Base-by-base conservation (phyloP, 2,113 vertebrate genomes). In the Aramus guarauna region DNA sequence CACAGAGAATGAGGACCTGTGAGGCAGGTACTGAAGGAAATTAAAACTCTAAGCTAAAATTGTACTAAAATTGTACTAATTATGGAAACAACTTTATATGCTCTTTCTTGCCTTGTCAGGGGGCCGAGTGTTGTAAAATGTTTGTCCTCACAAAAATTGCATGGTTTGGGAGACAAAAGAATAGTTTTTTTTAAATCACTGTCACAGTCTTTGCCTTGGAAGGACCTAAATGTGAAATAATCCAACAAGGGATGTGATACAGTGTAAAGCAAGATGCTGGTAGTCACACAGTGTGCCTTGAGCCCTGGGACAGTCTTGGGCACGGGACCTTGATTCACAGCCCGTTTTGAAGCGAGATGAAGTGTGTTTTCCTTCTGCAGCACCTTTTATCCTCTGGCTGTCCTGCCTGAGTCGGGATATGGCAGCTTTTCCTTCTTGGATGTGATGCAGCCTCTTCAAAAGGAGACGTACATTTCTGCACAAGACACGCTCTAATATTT, bases 261-360 rank as follows among this genome's bases (percentile, higher is more conserved):
- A 47, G 22, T 1, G 3, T 15, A 21, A 63, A 88, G n/a, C 55
- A 80, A 77, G 50, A 45, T 71, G 68, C 23, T 50, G 27, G 47
- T 50, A n/a, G 50, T n/a, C 48, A 59, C 48, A 22, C 1, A 9
- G 14, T 2, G 9, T 21, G 34, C 0, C 0, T 0, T 48, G 29
- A 47, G 58, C 27, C 26, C 29, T 50, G 41, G 13, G 39, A 59
- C 53, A 48, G 27, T 3, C 20, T 74, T 37, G 22, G 56, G 41
- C 17, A 41, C 10, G 15, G 47, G 24, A 45, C 13, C 19, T 39
- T 30, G 9, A 1, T 58, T 73, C 23, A 3, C 19, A 69, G 30
- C 12, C 53, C 73, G 30, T 32, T 58, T 50, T 66, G 41, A 53
- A 63, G 43, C 80, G 4, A 86, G 2, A 4, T 43, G 17, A 62